phyloP scores from a whole-genome alignment of 2,888 invertebrate species.

The Congeria kusceri region DNA sequence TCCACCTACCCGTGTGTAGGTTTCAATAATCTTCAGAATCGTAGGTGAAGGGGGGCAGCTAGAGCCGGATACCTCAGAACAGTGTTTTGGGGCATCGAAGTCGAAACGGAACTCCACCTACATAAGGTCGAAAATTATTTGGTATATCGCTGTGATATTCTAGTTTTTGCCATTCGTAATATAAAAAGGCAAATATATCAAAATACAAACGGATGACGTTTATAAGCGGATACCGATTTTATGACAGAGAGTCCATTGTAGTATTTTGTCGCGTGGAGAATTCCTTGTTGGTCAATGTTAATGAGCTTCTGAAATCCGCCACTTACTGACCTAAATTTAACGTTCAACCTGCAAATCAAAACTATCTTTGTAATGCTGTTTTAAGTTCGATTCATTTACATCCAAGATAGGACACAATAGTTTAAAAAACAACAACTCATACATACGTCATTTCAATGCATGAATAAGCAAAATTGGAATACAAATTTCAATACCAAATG shows the following conservation, averaged over 20 bases:
- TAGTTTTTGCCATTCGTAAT: no score
- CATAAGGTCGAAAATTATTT: neutral
- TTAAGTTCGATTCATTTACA: no score
- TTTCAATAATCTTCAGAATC: conserved; percentile 10
- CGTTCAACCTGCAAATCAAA: no score
- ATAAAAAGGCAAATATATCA: no score
- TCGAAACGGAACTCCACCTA: conserved; percentile 48
- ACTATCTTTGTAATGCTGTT: no score
- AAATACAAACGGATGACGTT: neutral
- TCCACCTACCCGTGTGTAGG: conserved; percentile 29
- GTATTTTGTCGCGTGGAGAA: conserved; percentile 1
- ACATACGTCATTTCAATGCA: no score
- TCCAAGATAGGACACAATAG: no score
- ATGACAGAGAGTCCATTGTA: conserved; percentile 14
- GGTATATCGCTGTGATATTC: no score
- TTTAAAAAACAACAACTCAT: no score
- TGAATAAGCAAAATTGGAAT: no score
- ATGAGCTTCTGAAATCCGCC: conserved; percentile 34
- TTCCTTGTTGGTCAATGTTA: neutral
- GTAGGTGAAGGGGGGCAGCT: neutral
- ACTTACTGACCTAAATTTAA: conserved; percentile 21
- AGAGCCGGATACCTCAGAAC: conserved; percentile 4
- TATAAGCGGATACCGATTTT: conserved; percentile 22
- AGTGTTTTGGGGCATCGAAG: conserved; percentile 38
- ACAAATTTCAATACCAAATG: no score